Evolutionary conservation across 2,113 vertebrate species (phyloP).

Genomic region (Heterotis niloticus): DNA sequence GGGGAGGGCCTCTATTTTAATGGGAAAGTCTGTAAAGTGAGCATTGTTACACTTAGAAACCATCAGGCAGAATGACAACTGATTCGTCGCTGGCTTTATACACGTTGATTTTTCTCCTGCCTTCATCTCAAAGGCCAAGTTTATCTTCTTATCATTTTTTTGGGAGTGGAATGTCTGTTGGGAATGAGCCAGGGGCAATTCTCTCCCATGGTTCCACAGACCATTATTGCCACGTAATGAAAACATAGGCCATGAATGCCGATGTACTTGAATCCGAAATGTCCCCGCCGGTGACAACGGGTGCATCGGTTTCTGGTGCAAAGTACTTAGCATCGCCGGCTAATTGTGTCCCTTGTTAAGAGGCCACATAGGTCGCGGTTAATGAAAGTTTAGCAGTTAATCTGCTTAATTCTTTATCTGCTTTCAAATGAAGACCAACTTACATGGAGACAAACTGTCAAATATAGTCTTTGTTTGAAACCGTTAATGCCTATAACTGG

Average conservation of each 20-base stretch:
- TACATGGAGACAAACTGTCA: too few species aligned
- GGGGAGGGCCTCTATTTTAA: constrained; percentile 1
- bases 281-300: too few species aligned
- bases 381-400: too few species aligned
- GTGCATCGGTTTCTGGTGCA: too few species aligned
- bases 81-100: neutral
- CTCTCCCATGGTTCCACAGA: neutral
- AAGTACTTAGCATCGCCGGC: too few species aligned
- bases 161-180: neutral
- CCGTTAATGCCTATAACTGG: too few species aligned
- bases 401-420: too few species aligned
- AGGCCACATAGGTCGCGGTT: too few species aligned
- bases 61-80: neutral
- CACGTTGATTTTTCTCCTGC: neutral
- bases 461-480: too few species aligned
- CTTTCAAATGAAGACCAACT: too few species aligned
- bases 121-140: neutral
- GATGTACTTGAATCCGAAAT: too few species aligned
- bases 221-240: neutral
- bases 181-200: neutral
- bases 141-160: neutral
- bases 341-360: too few species aligned
- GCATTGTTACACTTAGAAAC: neutral
- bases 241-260: neutral
- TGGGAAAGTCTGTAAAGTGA: constrained; percentile 18